Evolutionary conservation across 2,797 vertebrate species (phyloP).

Genomic region (Acanthornis magna): DNA sequence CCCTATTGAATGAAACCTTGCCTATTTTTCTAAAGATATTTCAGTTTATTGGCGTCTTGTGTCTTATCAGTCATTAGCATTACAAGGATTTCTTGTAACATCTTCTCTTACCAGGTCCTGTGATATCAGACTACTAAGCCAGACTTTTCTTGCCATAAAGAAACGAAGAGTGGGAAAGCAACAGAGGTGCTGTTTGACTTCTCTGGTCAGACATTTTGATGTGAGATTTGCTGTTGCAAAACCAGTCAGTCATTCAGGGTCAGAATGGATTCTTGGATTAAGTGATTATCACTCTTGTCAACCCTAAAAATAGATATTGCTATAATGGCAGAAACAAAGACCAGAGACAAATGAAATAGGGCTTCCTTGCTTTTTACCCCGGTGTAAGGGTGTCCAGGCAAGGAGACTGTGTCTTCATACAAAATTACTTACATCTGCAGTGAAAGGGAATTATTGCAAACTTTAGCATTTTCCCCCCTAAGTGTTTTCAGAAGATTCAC

Average conservation of each 20-base stretch:
- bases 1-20: not conserved
- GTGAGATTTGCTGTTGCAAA: slow-evolving; percentile 19
- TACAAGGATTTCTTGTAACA: not conserved
- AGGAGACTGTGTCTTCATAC: not conserved
- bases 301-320: slow-evolving; percentile 20
- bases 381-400: not conserved
- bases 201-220: not conserved
- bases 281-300: slow-evolving; percentile 34
- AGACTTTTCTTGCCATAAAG: not conserved
- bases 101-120: not conserved
- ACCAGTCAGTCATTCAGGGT: not conserved
- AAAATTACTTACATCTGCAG: not conserved
- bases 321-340: not conserved
- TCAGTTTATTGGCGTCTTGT: not conserved
- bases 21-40: not conserved
- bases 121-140: not conserved
- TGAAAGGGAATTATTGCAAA: not conserved
- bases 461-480: rapidly evolving
- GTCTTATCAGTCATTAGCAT: not conserved
- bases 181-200: not conserved
- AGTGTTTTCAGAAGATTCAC: not conserved
- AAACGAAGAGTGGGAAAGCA: not conserved
- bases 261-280: slow-evolving; percentile 49
- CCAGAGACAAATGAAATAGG: not conserved
- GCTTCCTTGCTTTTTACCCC: not conserved